Conservation (phyloP, 2,888 invertebrate genomes). For the Penaeus monodon region DNA sequence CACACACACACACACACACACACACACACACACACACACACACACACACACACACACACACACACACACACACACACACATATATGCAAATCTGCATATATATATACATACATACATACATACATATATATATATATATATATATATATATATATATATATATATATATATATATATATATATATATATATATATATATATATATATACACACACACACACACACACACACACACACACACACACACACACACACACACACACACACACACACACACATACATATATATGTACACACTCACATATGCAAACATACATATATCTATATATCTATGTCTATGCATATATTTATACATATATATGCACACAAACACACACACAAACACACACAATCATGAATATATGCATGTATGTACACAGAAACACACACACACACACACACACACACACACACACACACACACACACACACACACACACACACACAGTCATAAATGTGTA, state of each 20-base stretch:
- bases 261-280: background rate
- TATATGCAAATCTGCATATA: background rate
- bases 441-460: too few relatives aligned
- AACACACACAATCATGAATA: too few relatives aligned
- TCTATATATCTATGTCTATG: too few relatives aligned
- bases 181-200: constrained; percentile 4
- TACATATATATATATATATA: constrained; percentile 15
- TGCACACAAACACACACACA: too few relatives aligned
- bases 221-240: background rate
- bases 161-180: constrained; percentile 12
- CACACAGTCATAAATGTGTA: background rate
- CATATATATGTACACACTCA: too few relatives aligned
- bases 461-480: background rate
- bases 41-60: background rate
- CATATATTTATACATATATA: too few relatives aligned
- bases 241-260: background rate
- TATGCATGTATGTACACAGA: too few relatives aligned
- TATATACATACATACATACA: background rate
- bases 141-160: constrained; percentile 3
- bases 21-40: too few relatives aligned
- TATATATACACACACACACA: constrained; percentile 4
- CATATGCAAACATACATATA: too few relatives aligned
- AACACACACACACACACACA: too few relatives aligned
- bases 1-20: too few relatives aligned
- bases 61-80: background rate